Percentiles rank a stretch among this genome's conserved stretches.
phyloP scores from a whole-genome alignment of 92 coral and sea anemone species.

The Bergia sp. region DNA sequence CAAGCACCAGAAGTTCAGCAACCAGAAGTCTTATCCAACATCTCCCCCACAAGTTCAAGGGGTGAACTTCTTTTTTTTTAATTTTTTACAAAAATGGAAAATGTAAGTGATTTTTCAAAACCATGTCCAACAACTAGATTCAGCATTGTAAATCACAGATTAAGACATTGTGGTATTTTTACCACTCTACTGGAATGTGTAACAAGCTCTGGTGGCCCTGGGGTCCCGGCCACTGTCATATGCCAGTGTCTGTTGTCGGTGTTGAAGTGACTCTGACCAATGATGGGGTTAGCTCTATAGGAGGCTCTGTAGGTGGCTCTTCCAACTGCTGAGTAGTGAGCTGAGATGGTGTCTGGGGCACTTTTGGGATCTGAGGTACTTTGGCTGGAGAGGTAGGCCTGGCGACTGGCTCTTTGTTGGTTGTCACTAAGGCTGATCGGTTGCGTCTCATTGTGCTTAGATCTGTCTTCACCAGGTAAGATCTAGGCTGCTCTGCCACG shows the following conservation, averaged over 20 bases:
- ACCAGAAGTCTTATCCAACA: constrained; percentile 9
- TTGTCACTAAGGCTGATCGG: constrained; percentile 44
- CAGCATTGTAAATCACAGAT: constrained; percentile 15
- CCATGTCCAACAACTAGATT: background rate
- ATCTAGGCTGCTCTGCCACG: too few species aligned
- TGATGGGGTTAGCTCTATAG: constrained; percentile 6
- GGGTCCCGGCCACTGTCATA: too few species aligned
- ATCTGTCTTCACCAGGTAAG: constrained; percentile 61
- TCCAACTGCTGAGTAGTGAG: constrained; percentile 20
- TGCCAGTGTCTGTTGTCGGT: constrained; percentile 15
- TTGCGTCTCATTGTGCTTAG: constrained; percentile 46
- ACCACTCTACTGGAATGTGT: constrained; percentile 48
- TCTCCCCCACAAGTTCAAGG: constrained; percentile 1
- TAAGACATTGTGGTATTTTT: constrained; percentile 31
- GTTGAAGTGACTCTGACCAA: background rate
- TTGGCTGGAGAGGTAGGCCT: constrained; percentile 14
- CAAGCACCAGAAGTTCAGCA: background rate
- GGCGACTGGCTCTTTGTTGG: constrained; percentile 16
- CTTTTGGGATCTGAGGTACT: background rate
- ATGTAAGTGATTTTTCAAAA: background rate
- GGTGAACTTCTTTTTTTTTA: too few species aligned
- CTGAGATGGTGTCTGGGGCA: background rate
- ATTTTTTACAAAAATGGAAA: background rate
- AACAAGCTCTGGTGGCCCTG: constrained; percentile 15
- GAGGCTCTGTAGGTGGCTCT: background rate